Base-by-base conservation (phyloP, 2,888 invertebrate genomes). In the Synergus japonicus region DNA sequence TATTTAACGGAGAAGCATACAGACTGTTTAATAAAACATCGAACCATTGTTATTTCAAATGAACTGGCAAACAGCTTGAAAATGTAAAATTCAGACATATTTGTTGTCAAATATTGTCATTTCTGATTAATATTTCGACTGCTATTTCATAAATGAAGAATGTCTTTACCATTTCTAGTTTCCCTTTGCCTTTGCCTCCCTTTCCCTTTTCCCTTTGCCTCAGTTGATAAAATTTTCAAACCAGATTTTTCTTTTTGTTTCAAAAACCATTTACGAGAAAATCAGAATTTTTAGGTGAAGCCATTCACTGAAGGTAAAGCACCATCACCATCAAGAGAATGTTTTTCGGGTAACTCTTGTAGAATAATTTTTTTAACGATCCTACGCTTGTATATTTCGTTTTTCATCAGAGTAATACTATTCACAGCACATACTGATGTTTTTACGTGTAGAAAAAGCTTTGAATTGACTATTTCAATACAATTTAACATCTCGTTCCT, bases 401-500 rank as follows among this genome's bases (percentile, higher is more conserved):
- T 54, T n/a, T 18, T 0, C 69, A 73, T 22, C 54, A 4, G 29
- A 15, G 15, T 49, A 10, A 37, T 37, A 73, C 73, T 10, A 54
- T 73, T 73, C 10, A 15, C 44, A 69, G 37, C 15, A 54, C 18
- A 9, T 5, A 5, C 73, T 9, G 1, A 1, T 54, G 9, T 54
- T 69, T 54, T 73, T 9, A 49, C 12, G 37, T 54, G 22, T n/a
- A 43, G 49, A n/a, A 29, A 10, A 54, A n/a, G 37, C 15, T 29
- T 13, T n/a, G n/a, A 54, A 73, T 73, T 37, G 37, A 73, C 15
- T 69, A 37, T 37, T 54, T 54, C 37, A n/a, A 41, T 73, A 37
- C 29, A 37, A 37, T 73, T 22, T 69, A 73, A 54, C 54, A 41
- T 29, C 5, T n/a, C n/a, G n/a, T 49, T 10, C 3, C n/a, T n/a